These are phyloP conservation scores for Drosophila picticornis DNA, from an alignment of 2,888 invertebrate species.

Conservation along the genomic window DNA sequence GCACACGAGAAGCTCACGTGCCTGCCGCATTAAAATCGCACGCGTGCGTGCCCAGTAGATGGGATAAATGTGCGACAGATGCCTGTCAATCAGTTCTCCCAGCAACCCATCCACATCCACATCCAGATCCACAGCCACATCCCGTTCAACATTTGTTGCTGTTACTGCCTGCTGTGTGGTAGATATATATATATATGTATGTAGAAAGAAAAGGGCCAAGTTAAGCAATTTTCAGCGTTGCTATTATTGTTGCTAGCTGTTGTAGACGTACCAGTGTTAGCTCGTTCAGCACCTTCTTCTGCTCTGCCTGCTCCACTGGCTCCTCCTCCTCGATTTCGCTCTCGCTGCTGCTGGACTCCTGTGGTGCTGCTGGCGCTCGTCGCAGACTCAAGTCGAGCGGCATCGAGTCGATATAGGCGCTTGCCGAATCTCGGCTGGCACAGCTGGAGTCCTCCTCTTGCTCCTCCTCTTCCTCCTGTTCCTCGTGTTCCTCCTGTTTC, in stretches of 20 bases:
- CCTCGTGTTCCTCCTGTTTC: conserved; percentile 15
- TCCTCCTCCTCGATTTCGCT: conserved; percentile 16
- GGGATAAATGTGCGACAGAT: conserved; percentile 88
- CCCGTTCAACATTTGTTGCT: conserved; percentile 9
- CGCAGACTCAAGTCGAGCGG: conserved; percentile 63
- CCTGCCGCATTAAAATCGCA: conserved; percentile 89
- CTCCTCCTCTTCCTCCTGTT: conserved; percentile 4
- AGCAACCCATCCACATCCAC: conserved; percentile 54
- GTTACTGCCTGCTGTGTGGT: conserved; percentile 29
- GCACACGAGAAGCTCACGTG: conserved; percentile 89
- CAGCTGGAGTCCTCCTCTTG: conserved; percentile 52
- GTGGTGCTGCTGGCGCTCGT: conserved; percentile 56
- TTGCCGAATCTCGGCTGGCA: conserved; percentile 54
- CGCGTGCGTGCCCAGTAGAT: conserved; percentile 87
- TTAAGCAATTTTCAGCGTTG: conserved; percentile 31
- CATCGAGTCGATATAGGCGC: conserved; percentile 59
- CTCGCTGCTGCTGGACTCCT: conserved; percentile 49
- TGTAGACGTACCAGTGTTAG: conserved; percentile 2
- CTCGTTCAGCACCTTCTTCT: background rate
- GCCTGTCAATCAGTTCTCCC: conserved; percentile 87
- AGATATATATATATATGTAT: background rate
- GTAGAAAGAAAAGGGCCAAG: conserved; percentile 34
- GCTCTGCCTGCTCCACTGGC: conserved; percentile 1
- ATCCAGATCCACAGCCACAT: conserved; percentile 5
- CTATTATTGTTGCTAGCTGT: conserved; percentile 16